Conservation (phyloP, 2,113 vertebrate species). For the Proteles cristata region DNA sequence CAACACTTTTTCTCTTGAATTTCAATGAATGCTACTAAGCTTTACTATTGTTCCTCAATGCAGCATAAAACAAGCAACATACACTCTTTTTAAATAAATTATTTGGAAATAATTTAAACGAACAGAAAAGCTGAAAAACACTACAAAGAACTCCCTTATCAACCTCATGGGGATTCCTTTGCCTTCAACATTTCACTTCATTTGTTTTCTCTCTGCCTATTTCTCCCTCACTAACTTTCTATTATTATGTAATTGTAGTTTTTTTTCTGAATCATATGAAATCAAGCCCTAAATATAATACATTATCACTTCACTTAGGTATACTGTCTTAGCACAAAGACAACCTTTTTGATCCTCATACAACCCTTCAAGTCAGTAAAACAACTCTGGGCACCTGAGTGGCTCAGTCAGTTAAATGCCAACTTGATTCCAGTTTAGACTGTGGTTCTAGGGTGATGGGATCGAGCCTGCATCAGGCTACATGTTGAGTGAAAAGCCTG, state of each 20-base stretch:
- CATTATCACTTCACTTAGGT: not conserved
- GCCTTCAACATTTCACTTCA: not conserved
- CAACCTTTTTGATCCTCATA: not conserved
- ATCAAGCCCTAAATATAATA: not conserved
- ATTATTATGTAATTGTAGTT: not conserved
- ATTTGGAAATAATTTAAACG: not conserved
- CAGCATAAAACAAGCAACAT: not conserved
- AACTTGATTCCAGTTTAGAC: too few relatives aligned
- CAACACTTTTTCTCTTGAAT: not conserved
- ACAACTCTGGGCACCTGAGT: not conserved
- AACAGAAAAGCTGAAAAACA: not conserved
- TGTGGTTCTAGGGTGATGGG: too few relatives aligned
- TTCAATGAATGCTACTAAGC: not conserved
- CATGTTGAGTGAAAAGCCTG: too few relatives aligned
- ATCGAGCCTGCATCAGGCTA: too few relatives aligned
- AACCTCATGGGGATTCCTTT: not conserved
- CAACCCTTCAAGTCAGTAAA: not conserved
- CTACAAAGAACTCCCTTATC: not conserved
- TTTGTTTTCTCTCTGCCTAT: not conserved
- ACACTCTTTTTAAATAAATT: not conserved
- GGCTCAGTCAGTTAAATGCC: too few relatives aligned
- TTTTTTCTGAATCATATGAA: not conserved
- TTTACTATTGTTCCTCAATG: not conserved
- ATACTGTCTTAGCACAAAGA: not conserved
- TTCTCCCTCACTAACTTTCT: not conserved